These are phyloP conservation scores for Cinara cedri DNA, from an alignment of 2,888 invertebrate genomes.

Conservation along the genomic window DNA sequence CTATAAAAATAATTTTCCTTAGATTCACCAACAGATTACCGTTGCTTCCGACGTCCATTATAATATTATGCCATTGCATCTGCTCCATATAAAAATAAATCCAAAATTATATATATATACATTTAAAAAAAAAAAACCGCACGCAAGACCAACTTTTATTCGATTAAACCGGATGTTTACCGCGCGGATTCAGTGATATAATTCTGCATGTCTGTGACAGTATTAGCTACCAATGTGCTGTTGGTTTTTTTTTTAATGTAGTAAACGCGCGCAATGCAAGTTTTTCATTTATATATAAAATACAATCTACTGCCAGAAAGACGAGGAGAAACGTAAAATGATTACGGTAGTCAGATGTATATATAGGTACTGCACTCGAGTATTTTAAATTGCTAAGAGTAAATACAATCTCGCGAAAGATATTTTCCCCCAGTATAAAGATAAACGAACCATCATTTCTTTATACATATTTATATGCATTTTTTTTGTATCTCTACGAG, in stretches of 20 bases:
- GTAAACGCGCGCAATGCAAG: background rate
- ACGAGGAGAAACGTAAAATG: constrained; percentile 13
- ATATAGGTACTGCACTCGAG: constrained; percentile 1
- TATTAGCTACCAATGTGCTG: too few relatives aligned
- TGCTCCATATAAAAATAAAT: too few relatives aligned
- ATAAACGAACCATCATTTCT: background rate
- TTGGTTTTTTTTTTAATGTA: background rate
- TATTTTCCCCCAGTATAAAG: background rate
- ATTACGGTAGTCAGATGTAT: background rate
- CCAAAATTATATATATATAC: too few relatives aligned
- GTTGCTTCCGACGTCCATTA: too few relatives aligned
- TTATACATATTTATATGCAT: background rate
- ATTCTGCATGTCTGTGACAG: too few relatives aligned
- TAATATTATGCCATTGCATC: too few relatives aligned
- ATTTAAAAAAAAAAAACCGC: too few relatives aligned
- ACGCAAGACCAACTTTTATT: too few relatives aligned
- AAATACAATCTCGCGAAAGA: constrained; percentile 5
- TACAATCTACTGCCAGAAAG: background rate
- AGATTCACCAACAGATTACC: too few relatives aligned
- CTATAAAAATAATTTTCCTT: too few relatives aligned
- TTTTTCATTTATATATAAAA: constrained; percentile 15
- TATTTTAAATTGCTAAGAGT: constrained; percentile 26
- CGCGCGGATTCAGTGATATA: too few relatives aligned
- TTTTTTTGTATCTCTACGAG: background rate
- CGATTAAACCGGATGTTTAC: too few relatives aligned